Evolutionary conservation across 2,113 vertebrate genomes (phyloP), one percentile per base, ranked within the genome.

Genomic region (Cyanoliseus patagonus): DNA sequence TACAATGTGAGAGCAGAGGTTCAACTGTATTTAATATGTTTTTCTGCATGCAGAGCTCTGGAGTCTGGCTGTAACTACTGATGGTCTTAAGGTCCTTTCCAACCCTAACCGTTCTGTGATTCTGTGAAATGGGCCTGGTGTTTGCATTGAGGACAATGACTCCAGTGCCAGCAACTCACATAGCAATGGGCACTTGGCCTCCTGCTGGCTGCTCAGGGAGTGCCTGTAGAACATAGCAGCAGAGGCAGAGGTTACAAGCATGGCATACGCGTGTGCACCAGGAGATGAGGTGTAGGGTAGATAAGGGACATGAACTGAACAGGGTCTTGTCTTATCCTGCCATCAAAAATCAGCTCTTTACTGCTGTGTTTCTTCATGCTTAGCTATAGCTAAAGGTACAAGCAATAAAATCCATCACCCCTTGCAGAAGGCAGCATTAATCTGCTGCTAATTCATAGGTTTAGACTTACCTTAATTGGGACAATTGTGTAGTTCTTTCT

Each of bases 181-280:
- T 35, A 67, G 61, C 27, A 64, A 9, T 4, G 6, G 57, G 13
- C 55, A n/a, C 20, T 59, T 23, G 55, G 57, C 33, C 57, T 59
- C 57, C 57, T 14, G 20, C 57, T 15, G 33, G 33, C 20, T 59
- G 57, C 33, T 59, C 33, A n/a, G 20, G 76, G 52, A 72, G 28
- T 8, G 0, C 24, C 28, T 55, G 39, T 1, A 1, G 4, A 39
- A 33, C 24, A 13, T 52, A 31, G 83, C 55, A 25, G 33, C 0
- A 3, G 5, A 12, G 41, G 13, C 1, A n/a, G 44, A 82, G 51
- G 30, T 30, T 18, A 7, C 37, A 20, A 23, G 57, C 11, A 16
- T 1, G 8, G 44, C 0, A 0, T 31, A 11, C 42, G 9, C 0
- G 0, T 5, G 24, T 5, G 63, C 42, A 59, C 2, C 33, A 47